Conservation (phyloP, 64 coral and sea anemone species). For the Catalaphyllia jardinei region DNA sequence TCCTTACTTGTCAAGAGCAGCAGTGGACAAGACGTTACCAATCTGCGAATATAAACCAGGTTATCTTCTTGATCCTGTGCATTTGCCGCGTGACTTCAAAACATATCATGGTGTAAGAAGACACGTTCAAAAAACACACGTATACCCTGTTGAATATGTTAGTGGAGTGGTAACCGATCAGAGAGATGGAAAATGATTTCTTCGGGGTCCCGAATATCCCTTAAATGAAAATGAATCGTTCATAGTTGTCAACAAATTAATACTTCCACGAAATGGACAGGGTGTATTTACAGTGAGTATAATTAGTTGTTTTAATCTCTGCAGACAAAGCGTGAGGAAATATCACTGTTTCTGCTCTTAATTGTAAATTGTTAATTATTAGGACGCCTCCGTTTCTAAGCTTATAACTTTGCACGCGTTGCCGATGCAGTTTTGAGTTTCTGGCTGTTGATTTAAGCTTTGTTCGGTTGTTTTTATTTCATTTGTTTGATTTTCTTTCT, state of each 20-base stretch:
- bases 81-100: not conserved
- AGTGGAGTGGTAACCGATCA: not conserved
- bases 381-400: no score
- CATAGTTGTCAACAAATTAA: conserved; percentile 8
- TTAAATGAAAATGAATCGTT: conserved; percentile 20
- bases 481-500: no score
- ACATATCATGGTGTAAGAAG: not conserved
- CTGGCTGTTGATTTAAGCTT: no score
- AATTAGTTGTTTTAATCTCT: no score
- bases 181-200: not conserved
- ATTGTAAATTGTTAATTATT: no score
- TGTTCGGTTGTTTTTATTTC: no score
- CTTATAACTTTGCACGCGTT: no score
- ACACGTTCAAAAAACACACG: not conserved
- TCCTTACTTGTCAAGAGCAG: not conserved
- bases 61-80: not conserved
- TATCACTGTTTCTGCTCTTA: no score
- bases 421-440: no score
- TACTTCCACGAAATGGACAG: conserved; percentile 37
- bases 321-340: no score
- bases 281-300: conserved; percentile 30
- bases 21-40: not conserved
- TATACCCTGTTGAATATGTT: not conserved
- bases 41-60: conserved; percentile 21
- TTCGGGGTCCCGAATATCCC: not conserved